Conservation (phyloP, 1,140 invertebrate genomes). For the Doryteuthis pealeii region DNA sequence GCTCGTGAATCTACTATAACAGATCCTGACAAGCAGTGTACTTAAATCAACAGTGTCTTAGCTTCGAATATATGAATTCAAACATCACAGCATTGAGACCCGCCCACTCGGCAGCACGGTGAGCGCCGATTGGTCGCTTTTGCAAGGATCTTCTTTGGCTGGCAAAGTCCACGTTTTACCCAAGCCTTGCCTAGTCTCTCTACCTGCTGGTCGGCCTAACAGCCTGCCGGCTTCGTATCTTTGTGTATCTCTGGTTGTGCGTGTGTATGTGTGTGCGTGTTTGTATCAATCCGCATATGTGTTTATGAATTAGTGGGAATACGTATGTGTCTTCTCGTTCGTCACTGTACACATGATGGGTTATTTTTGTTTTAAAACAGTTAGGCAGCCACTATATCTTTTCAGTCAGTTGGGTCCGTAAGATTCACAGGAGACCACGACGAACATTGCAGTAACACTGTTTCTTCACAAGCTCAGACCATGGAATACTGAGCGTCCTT, state of each 20-base stretch:
- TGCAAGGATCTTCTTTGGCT: no score
- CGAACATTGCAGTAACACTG: no score
- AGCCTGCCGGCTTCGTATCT: neutral
- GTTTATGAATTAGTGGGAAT: neutral
- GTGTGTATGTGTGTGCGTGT: neutral
- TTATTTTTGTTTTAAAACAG: no score
- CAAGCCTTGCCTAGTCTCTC: neutral
- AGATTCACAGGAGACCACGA: no score
- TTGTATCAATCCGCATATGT: neutral
- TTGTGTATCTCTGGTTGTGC: neutral
- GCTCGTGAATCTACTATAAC: conserved; percentile 5
- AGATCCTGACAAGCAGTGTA: conserved; percentile 8
- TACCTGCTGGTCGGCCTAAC: neutral
- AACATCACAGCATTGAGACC: neutral
- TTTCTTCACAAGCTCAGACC: no score
- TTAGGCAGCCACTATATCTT: no score
- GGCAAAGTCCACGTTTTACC: no score
- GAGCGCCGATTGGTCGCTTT: neutral
- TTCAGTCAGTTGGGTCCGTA: no score
- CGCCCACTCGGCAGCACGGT: neutral
- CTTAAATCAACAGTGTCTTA: conserved; percentile 19
- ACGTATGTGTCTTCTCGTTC: no score
- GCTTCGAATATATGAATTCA: conserved; percentile 18
- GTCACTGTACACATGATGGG: no score
- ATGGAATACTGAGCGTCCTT: no score